phyloP scores from a whole-genome alignment of 2,113 vertebrate genomes.

The Toxotes jaculatrix region DNA sequence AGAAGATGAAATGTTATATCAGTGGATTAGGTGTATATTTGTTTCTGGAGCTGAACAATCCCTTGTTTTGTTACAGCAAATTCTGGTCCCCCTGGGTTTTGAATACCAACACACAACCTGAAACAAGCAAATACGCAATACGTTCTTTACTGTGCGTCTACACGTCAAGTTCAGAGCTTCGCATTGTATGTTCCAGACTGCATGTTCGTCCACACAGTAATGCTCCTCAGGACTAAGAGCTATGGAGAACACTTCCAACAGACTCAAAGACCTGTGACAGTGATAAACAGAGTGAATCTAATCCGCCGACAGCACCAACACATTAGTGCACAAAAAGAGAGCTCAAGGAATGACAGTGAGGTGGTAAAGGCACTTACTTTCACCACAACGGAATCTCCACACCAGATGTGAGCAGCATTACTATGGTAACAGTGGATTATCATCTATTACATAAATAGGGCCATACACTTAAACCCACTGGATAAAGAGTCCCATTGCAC shows the following conservation, averaged over 20 bases:
- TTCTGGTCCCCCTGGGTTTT: neutral
- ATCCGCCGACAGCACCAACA: constrained; percentile 38
- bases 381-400: constrained; percentile 60
- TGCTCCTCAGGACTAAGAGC: neutral
- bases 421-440: constrained; percentile 83
- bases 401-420: constrained; percentile 74
- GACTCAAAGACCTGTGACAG: constrained; percentile 27
- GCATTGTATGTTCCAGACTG: neutral
- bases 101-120: neutral
- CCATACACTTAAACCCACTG: constrained; percentile 76
- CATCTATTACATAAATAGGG: constrained; percentile 77
- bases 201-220: neutral
- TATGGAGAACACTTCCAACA: constrained; percentile 12
- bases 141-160: neutral
- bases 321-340: constrained; percentile 25
- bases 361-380: constrained; percentile 52
- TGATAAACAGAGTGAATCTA: constrained; percentile 47
- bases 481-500: constrained; percentile 71
- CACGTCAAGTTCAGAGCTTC: constrained; percentile 1
- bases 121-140: neutral
- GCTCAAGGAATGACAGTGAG: constrained; percentile 28
- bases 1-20: constrained; percentile 20
- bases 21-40: constrained; percentile 29
- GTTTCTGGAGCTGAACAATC: neutral
- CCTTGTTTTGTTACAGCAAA: constrained; percentile 5